phyloP scores from a whole-genome alignment of 2,797 vertebrate genomes.

The Diplodus sargus region DNA sequence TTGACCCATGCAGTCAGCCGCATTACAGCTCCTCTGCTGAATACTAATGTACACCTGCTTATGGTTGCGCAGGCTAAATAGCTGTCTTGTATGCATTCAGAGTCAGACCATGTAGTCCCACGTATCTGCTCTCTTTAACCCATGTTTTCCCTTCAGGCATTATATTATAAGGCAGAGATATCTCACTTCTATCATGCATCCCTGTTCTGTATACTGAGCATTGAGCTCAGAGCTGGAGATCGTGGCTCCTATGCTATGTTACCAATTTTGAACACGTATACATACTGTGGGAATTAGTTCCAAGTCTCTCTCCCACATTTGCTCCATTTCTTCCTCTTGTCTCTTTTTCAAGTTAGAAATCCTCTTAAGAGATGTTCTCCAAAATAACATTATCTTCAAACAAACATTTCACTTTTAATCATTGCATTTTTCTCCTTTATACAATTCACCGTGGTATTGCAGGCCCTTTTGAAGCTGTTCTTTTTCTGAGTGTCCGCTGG shows the following conservation, averaged over 20 bases:
- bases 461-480: constrained; percentile 85
- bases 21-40: constrained; percentile 59
- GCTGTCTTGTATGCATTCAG: constrained; percentile 77
- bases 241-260: constrained; percentile 51
- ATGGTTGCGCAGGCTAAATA: constrained; percentile 69
- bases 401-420: constrained; percentile 90
- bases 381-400: constrained; percentile 90
- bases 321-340: constrained; percentile 72
- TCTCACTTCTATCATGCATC: constrained; percentile 43
- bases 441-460: constrained; percentile 81
- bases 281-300: constrained; percentile 82
- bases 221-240: constrained; percentile 27
- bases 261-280: constrained; percentile 70
- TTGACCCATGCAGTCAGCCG: constrained; percentile 71
- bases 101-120: constrained; percentile 56
- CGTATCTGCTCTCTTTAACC: constrained; percentile 53
- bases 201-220: constrained; percentile 15
- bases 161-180: constrained; percentile 30
- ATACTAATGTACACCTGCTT: constrained; percentile 85
- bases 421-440: constrained; percentile 81
- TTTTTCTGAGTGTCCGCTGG: constrained; percentile 80
- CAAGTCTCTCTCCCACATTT: constrained; percentile 73
- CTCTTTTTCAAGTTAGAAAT: constrained; percentile 79
- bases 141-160: constrained; percentile 41
- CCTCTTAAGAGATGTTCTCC: constrained; percentile 84